phyloP scores from a whole-genome alignment of 2,888 invertebrate genomes.

The Polia nebulosa region DNA sequence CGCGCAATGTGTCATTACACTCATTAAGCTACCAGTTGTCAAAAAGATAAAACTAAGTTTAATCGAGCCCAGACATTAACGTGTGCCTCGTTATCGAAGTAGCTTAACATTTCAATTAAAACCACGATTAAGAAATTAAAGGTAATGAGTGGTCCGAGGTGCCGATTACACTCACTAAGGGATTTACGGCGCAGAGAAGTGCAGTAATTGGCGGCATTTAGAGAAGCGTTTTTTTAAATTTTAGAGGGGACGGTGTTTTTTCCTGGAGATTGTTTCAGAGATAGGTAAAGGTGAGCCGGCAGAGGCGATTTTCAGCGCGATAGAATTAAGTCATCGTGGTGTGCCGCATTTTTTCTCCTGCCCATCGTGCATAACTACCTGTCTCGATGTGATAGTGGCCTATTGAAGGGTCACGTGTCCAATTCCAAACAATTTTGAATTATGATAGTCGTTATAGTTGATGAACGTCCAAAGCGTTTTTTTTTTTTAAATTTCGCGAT shows the following conservation, averaged over 20 bases:
- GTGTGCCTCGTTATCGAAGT: slow-evolving; percentile 78
- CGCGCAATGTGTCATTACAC: slow-evolving; percentile 68
- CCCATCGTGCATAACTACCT: background rate
- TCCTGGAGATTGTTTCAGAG: slow-evolving; percentile 7
- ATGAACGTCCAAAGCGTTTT: too few relatives aligned
- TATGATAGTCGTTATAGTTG: background rate
- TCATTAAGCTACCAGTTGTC: slow-evolving; percentile 73
- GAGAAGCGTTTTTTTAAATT: slow-evolving; percentile 49
- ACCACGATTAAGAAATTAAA: slow-evolving; percentile 87
- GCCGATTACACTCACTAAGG: slow-evolving; percentile 77
- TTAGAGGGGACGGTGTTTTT: slow-evolving; percentile 38
- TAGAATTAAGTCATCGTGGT: background rate
- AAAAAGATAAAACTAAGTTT: slow-evolving; percentile 74
- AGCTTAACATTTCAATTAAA: slow-evolving; percentile 89
- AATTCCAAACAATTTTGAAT: background rate
- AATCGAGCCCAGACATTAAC: slow-evolving; percentile 81
- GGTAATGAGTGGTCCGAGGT: slow-evolving; percentile 81
- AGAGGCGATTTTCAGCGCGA: background rate
- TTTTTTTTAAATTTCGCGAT: too few relatives aligned
- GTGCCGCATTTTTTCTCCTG: background rate
- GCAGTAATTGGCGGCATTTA: slow-evolving; percentile 78
- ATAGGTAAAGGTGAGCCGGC: background rate
- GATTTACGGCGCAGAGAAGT: slow-evolving; percentile 77
- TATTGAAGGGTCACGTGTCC: background rate
- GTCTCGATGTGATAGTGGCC: background rate